Evolutionary conservation across 2,113 vertebrate species (phyloP).

Genomic region (Columba livia): DNA sequence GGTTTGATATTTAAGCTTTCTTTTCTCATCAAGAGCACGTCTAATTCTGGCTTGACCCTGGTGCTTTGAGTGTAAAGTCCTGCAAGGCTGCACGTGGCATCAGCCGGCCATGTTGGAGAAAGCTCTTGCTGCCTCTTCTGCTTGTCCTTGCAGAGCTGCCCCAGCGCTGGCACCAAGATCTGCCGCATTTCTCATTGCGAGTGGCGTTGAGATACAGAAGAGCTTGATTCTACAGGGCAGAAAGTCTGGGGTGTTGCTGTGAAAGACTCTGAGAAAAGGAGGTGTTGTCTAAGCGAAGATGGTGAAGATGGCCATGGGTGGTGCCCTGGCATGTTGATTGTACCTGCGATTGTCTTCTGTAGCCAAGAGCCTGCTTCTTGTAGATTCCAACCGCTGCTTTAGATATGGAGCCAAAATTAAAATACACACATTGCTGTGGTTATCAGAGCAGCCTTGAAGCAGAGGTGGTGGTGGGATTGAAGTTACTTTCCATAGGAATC

Average conservation of each 20-base stretch:
- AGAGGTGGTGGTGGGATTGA: neutral
- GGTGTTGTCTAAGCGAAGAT: neutral
- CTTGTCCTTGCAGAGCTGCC: neutral
- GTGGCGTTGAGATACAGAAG: neutral
- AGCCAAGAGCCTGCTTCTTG: neutral
- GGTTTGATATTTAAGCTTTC: neutral
- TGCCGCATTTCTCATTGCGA: fast-evolving
- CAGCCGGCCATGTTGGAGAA: neutral
- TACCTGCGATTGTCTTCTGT: neutral
- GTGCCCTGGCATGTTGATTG: neutral
- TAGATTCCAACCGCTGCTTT: neutral
- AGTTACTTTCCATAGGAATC: neutral
- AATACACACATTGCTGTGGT: fast-evolving
- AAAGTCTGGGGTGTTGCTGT: neutral
- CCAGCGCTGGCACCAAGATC: fast-evolving
- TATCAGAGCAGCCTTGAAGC: neutral
- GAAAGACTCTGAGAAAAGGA: neutral
- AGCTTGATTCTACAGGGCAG: neutral
- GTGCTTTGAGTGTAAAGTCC: neutral
- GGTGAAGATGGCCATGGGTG: neutral
- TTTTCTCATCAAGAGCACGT: neutral
- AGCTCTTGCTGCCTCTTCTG: neutral
- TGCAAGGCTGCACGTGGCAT: neutral
- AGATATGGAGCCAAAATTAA: neutral
- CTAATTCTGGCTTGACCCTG: neutral